A percentile compares a stretch with the other conserved stretches of the same genome.
These are phyloP conservation scores for Phylloscopus trochilus DNA, from an alignment of 2,113 vertebrate genomes.

Conservation along the genomic window DNA sequence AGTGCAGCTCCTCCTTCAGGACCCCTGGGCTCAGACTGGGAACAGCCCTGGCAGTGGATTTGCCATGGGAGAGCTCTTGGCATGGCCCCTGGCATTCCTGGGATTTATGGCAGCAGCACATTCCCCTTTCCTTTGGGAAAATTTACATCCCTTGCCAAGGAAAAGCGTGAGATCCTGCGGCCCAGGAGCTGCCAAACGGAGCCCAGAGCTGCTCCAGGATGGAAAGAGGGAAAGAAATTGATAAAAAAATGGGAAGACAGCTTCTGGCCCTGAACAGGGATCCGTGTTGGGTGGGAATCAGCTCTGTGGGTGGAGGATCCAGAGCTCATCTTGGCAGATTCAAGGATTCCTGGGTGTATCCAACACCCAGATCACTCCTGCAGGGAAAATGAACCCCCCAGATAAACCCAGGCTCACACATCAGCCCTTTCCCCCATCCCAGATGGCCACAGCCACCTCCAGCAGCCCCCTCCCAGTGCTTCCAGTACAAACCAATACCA, in stretches of 20 bases:
- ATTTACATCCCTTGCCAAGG: fast-evolving
- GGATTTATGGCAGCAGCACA: fast-evolving
- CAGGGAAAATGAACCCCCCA: not conserved
- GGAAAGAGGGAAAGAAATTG: not conserved
- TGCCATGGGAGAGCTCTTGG: not conserved
- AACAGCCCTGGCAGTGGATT: not conserved
- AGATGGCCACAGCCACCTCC: not conserved
- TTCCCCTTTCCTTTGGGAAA: not conserved
- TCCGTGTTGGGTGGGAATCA: not conserved
- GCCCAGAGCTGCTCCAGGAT: not conserved
- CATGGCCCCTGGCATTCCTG: not conserved
- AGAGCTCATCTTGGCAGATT: fast-evolving
- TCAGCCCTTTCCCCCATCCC: not conserved
- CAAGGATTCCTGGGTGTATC: not conserved
- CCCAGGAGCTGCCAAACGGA: fast-evolving
- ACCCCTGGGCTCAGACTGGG: not conserved
- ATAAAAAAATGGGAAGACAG: not conserved
- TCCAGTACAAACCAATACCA: not conserved
- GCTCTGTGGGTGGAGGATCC: fast-evolving
- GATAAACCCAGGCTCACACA: not conserved
- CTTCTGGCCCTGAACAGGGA: not conserved
- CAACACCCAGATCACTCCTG: fast-evolving
- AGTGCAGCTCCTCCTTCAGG: not conserved
- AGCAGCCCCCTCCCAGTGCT: not conserved
- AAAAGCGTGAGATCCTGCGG: fast-evolving